Conservation (phyloP, 2,888 invertebrate species). For the Meiosimyza decipiens region DNA sequence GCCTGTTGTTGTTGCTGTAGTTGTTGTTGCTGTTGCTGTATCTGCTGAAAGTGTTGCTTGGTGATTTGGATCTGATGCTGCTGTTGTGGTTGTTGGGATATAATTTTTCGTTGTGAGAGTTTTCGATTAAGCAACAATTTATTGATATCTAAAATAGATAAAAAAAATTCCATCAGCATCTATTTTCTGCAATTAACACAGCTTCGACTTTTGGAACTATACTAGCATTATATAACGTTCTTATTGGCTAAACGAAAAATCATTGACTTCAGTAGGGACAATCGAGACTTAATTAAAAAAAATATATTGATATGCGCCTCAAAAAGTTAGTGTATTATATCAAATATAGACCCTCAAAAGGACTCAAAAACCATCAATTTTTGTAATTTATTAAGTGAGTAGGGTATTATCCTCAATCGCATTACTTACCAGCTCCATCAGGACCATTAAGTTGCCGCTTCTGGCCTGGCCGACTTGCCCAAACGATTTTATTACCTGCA, state of each 20-base stretch:
- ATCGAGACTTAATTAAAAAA: no score
- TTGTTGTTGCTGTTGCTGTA: conserved; percentile 52
- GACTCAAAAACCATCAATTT: no score
- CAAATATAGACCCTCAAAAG: no score
- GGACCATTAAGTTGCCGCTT: conserved; percentile 65
- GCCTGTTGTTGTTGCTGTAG: conserved; percentile 52
- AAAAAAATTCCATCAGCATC: not conserved
- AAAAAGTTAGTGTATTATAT: no score
- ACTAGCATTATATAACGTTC: no score
- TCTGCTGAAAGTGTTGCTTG: conserved; percentile 53
- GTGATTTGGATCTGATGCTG: conserved; percentile 60
- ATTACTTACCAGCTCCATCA: conserved; percentile 56
- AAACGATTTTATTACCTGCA: conserved; percentile 59
- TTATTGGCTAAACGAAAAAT: no score
- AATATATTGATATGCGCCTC: no score
- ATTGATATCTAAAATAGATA: conserved; percentile 58
- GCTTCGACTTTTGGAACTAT: no score
- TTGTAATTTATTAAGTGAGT: no score
- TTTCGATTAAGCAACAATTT: conserved; percentile 62
- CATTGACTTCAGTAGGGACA: no score
- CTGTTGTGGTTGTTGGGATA: conserved; percentile 54
- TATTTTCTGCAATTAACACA: no score
- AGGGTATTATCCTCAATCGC: no score
- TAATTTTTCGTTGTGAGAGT: conserved; percentile 62
- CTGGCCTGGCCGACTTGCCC: conserved; percentile 59